These are phyloP conservation scores for Oryzias sinensis DNA, from an alignment of 2,797 vertebrate genomes.

Conservation along the genomic window DNA sequence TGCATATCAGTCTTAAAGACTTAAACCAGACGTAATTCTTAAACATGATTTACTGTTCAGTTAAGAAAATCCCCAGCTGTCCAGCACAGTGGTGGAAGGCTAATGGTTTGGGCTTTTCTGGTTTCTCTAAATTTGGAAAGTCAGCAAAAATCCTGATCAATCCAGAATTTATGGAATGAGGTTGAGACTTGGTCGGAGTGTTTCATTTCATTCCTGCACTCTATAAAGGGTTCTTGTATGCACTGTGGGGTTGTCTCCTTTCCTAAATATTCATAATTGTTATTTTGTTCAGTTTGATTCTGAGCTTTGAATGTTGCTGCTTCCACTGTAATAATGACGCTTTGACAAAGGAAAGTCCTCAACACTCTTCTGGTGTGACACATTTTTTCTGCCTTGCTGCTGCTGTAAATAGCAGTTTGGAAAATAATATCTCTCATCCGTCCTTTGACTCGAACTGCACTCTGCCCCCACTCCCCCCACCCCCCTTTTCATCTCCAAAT, in stretches of 20 bases:
- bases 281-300: constrained; percentile 3
- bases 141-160: too few relatives aligned
- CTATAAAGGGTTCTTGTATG: not conserved
- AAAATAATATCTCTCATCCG: not conserved
- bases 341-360: constrained; percentile 14
- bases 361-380: not conserved
- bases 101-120: too few relatives aligned
- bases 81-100: too few relatives aligned
- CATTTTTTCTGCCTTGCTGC: constrained; percentile 4
- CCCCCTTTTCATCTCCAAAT: constrained; percentile 41
- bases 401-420: constrained; percentile 7
- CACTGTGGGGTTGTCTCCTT: not conserved
- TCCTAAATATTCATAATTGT: not conserved
- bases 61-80: too few relatives aligned
- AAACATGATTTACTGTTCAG: too few relatives aligned
- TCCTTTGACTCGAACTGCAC: constrained; percentile 31
- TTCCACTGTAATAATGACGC: constrained; percentile 11
- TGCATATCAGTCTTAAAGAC: too few relatives aligned
- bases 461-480: constrained; percentile 14
- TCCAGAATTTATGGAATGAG: too few relatives aligned
- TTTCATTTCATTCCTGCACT: too few relatives aligned
- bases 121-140: too few relatives aligned
- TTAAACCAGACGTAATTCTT: too few relatives aligned
- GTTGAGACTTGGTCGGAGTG: too few relatives aligned
- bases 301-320: not conserved